phyloP scores from a whole-genome alignment of 2,888 invertebrate species.

The Sinotaia quadrata region DNA sequence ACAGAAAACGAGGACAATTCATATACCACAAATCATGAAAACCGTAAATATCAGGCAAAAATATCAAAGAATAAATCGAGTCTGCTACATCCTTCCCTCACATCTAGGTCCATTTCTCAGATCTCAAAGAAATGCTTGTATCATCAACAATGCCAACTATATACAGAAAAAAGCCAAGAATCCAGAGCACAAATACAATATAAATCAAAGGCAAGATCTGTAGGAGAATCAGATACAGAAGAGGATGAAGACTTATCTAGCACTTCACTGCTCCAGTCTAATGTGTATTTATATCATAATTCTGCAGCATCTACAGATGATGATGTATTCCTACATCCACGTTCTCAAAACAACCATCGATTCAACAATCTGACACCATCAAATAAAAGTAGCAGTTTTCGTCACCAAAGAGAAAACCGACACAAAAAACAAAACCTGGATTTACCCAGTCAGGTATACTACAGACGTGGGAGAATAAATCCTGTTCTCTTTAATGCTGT shows the following conservation, averaged over 20 bases:
- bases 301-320: background rate
- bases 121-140: too few species aligned
- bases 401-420: constrained; percentile 24
- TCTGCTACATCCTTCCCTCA: too few species aligned
- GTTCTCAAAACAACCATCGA: background rate
- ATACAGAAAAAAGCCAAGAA: background rate
- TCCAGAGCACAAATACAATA: background rate
- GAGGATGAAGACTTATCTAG: constrained; percentile 24
- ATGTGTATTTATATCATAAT: background rate
- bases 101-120: too few species aligned
- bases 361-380: constrained; percentile 7
- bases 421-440: constrained; percentile 25
- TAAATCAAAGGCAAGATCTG: background rate
- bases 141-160: background rate
- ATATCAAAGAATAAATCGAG: too few species aligned
- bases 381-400: constrained; percentile 31
- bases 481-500: constrained; percentile 8
- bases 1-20: constrained; percentile 6
- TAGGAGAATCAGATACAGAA: constrained; percentile 3
- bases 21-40: too few species aligned
- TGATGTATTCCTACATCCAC: constrained; percentile 10
- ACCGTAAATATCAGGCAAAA: too few species aligned
- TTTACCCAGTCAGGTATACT: background rate
- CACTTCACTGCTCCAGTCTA: constrained; percentile 10
- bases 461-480: background rate